These are phyloP conservation scores for Thecocarcelia acutangulata DNA, from an alignment of 2,888 invertebrate species.

Conservation along the genomic window DNA sequence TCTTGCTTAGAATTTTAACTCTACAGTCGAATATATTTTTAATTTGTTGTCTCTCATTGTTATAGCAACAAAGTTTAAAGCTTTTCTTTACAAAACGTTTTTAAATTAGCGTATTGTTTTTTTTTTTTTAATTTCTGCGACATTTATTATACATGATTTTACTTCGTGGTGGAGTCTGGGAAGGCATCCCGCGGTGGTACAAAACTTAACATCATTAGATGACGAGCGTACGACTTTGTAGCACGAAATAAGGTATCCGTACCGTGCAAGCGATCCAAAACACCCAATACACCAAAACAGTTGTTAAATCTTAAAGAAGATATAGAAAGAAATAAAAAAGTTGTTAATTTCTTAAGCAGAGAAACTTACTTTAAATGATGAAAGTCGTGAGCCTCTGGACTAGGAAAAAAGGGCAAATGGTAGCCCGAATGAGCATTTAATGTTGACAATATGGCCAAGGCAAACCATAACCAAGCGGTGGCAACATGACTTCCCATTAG, in stretches of 20 bases:
- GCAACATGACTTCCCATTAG: constrained; percentile 89
- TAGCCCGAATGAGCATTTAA: constrained; percentile 92
- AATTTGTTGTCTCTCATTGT: constrained; percentile 12
- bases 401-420: constrained; percentile 92
- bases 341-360: too few species aligned
- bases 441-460: constrained; percentile 89
- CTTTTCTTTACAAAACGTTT: constrained; percentile 49
- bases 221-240: constrained; percentile 87
- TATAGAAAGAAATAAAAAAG: background rate
- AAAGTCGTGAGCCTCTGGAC: constrained; percentile 93
- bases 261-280: constrained; percentile 91
- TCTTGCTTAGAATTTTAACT: constrained; percentile 24
- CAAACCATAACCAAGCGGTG: constrained; percentile 90
- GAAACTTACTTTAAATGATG: constrained; percentile 89
- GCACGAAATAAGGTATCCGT: constrained; percentile 89
- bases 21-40: constrained; percentile 20
- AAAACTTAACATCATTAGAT: constrained; percentile 87
- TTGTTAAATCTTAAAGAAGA: constrained; percentile 87
- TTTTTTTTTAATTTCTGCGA: background rate
- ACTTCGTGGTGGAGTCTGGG: constrained; percentile 83
- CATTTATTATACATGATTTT: constrained; percentile 35
- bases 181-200: constrained; percentile 86
- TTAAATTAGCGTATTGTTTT: constrained; percentile 28
- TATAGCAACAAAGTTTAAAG: constrained; percentile 55
- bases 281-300: constrained; percentile 91